These are phyloP conservation scores for Dryococelus australis DNA, from an alignment of 2,888 invertebrate genomes.

Conservation along the genomic window DNA sequence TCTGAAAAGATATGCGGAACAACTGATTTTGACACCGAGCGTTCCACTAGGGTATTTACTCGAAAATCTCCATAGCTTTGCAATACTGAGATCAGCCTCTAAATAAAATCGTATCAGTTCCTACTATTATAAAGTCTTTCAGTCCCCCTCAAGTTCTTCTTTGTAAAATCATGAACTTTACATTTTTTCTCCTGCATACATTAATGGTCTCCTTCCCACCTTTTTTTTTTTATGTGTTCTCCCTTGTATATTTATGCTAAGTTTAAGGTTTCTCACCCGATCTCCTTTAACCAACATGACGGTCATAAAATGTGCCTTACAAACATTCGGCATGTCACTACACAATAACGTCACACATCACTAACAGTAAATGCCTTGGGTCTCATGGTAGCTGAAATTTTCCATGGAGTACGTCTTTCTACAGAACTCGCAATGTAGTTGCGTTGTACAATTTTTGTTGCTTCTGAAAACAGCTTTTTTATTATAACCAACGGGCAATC, in stretches of 20 bases:
- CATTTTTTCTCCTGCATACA: background rate
- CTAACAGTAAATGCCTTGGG: conserved; percentile 22
- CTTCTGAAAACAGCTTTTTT: background rate
- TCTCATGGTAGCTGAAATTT: background rate
- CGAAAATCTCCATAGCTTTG: background rate
- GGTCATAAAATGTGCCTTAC: background rate
- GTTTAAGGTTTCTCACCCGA: background rate
- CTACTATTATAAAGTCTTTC: background rate
- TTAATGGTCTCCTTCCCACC: background rate
- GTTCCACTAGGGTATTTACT: background rate
- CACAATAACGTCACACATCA: background rate
- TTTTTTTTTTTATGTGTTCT: background rate
- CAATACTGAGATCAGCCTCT: background rate
- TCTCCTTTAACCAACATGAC: background rate
- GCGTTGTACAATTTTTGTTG: background rate
- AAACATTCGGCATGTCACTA: background rate
- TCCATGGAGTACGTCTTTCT: background rate
- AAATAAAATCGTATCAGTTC: background rate
- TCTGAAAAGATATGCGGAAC: background rate
- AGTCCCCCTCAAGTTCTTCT: background rate
- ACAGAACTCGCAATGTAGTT: background rate
- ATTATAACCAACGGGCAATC: background rate
- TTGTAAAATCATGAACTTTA: background rate
- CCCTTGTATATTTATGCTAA: background rate
- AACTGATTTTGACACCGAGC: background rate